Evolutionary conservation across 1,140 invertebrate species (phyloP).

Genomic region (Drosophila takahashii): DNA sequence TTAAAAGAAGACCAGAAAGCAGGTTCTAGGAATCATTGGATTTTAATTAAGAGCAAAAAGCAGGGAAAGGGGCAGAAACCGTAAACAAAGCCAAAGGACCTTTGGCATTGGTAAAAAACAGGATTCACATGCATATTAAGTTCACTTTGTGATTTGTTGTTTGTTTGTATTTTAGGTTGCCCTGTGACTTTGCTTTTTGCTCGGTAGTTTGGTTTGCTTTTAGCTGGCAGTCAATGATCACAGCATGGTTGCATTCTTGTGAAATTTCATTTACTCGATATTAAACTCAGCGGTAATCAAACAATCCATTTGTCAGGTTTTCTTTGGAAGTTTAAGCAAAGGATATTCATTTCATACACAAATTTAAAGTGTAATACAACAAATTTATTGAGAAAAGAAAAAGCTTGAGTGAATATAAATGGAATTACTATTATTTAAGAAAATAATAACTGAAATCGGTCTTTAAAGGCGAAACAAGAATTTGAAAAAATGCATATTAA

Average conservation of each 20-base stretch:
- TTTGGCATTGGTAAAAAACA: conserved; percentile 3
- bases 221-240: conserved; percentile 26
- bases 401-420: too few relatives aligned
- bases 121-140: conserved; percentile 41
- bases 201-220: background rate
- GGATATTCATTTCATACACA: background rate
- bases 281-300: background rate
- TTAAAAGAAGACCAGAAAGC: conserved; percentile 36
- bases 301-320: background rate
- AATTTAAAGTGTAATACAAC: too few relatives aligned
- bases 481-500: too few relatives aligned
- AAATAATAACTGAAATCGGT: too few relatives aligned
- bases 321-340: background rate
- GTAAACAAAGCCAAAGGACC: conserved; percentile 23
- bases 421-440: too few relatives aligned
- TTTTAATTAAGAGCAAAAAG: conserved; percentile 71
- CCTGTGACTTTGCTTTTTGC: conserved; percentile 35
- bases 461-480: too few relatives aligned
- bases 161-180: conserved; percentile 9
- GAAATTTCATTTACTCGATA: conserved; percentile 16
- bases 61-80: conserved; percentile 5
- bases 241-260: conserved; percentile 34
- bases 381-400: too few relatives aligned
- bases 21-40: conserved; percentile 58
- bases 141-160: conserved; percentile 22